These are phyloP conservation scores for Ataeniobius toweri DNA, from an alignment of 2,797 vertebrate species.

Conservation along the genomic window DNA sequence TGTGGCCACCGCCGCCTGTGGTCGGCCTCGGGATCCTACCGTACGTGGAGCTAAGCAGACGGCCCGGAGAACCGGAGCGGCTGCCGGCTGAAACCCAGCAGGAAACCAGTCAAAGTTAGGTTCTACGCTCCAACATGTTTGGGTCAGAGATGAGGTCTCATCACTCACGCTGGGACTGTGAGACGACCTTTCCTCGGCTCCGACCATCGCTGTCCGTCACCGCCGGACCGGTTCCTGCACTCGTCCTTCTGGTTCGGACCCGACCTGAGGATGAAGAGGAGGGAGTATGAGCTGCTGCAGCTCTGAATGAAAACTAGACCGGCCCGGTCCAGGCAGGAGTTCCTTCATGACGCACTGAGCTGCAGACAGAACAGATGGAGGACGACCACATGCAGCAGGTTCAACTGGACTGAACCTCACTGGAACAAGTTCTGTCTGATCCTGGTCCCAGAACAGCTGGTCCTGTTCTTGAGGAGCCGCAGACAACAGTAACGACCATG, in stretches of 20 bases:
- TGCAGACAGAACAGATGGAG: background rate
- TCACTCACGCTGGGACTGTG: constrained; percentile 91
- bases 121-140: background rate
- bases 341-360: too few relatives aligned
- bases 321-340: too few relatives aligned
- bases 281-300: background rate
- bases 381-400: background rate
- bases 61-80: constrained; percentile 92
- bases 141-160: background rate
- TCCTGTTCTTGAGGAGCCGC: background rate
- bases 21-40: constrained; percentile 81
- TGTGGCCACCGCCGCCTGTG: background rate
- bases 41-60: constrained; percentile 86
- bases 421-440: background rate
- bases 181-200: constrained; percentile 91
- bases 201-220: constrained; percentile 88
- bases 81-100: constrained; percentile 86
- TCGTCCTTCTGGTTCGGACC: constrained; percentile 86
- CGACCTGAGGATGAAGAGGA: constrained; percentile 80
- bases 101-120: background rate
- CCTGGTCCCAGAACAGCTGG: background rate
- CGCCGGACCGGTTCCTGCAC: constrained; percentile 83
- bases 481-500: constrained; percentile 17
- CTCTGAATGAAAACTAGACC: too few relatives aligned
- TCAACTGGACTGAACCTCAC: background rate